Conservation (phyloP, 2,113 vertebrate species). For the Clupea harengus region DNA sequence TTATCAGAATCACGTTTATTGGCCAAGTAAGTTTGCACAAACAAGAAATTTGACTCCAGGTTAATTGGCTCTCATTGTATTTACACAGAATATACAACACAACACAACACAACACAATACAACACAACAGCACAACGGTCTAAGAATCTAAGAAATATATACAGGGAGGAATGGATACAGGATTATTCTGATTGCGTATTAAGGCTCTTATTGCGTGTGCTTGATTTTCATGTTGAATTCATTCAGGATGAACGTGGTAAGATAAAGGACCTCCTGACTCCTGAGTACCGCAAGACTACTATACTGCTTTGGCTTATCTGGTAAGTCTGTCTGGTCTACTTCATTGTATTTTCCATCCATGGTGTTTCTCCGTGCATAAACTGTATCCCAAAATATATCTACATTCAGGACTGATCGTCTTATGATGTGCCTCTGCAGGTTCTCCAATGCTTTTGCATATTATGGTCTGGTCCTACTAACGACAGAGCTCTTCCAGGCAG, state of each 20-base stretch:
- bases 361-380: not conserved
- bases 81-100: no score
- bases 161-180: no score
- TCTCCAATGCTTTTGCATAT: constrained; percentile 87
- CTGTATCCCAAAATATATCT: not conserved
- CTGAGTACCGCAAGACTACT: constrained; percentile 81
- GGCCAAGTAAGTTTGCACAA: no score
- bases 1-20: not conserved
- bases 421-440: constrained; percentile 69
- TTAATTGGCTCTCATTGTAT: no score
- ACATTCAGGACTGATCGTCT: not conserved
- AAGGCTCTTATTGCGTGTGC: not conserved
- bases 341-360: not conserved
- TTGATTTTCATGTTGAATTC: constrained; percentile 40
- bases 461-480: constrained; percentile 90
- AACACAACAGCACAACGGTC: no score
- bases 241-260: constrained; percentile 78
- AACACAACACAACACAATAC: no score
- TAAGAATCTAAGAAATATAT: no score
- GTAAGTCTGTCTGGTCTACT: constrained; percentile 61
- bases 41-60: no score
- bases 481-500: constrained; percentile 87
- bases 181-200: not conserved
- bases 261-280: constrained; percentile 81
- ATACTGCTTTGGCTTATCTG: constrained; percentile 91